Conservation (phyloP, 2,888 invertebrate genomes). For the Dermolepida albohirtum region DNA sequence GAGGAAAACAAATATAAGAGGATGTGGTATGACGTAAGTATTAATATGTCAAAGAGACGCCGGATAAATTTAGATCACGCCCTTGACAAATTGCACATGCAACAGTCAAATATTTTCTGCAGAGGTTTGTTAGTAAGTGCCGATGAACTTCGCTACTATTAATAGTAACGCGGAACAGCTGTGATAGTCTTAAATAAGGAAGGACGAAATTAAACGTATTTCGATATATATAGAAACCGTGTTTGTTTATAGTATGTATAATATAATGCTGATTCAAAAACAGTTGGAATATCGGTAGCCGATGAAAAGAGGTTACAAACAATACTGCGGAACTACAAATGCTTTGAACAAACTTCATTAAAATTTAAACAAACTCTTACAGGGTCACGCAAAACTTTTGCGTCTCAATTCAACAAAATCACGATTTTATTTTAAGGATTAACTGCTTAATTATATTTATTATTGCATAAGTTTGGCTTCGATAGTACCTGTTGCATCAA, state of each 20-base stretch:
- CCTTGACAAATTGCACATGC: constrained; percentile 41
- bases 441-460: too few species aligned
- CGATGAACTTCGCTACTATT: constrained; percentile 40
- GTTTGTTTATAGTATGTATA: neutral
- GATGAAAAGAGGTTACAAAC: too few species aligned
- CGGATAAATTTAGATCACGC: constrained; percentile 26
- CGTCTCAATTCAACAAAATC: too few species aligned
- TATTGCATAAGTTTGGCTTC: too few species aligned
- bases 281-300: too few species aligned
- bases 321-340: too few species aligned
- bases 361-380: too few species aligned
- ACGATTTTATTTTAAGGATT: too few species aligned
- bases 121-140: constrained; percentile 11
- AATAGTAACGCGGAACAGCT: constrained; percentile 32
- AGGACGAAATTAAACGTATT: constrained; percentile 32
- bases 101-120: constrained; percentile 17
- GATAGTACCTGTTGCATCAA: too few species aligned
- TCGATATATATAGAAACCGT: constrained; percentile 26
- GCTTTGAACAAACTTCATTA: too few species aligned
- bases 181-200: constrained; percentile 24
- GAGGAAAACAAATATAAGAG: neutral
- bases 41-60: neutral
- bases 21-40: neutral
- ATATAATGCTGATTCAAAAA: constrained; percentile 1
- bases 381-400: too few species aligned